Base-by-base conservation (phyloP, 2,113 vertebrate species). In the Pygoscelis antarcticus region DNA sequence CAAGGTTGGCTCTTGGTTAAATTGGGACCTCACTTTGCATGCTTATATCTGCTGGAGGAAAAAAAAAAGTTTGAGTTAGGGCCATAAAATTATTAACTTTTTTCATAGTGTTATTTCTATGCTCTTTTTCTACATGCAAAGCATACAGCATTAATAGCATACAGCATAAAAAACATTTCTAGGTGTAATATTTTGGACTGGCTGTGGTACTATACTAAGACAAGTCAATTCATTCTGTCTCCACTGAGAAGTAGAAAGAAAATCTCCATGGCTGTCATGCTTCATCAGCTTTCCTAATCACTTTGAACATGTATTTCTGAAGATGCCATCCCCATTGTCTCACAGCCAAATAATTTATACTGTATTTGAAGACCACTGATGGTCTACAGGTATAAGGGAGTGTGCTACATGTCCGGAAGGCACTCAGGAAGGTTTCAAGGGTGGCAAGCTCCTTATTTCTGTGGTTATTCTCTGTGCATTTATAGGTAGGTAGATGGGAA, bases 1-100 rank as follows among this genome's bases (percentile, higher is more conserved):
- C 90, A 85, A 52, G 70, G 22, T 65, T 95, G 84, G 77, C 74
- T 94, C 74, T 64, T 94, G 78, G 70, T 72, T 95, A 91, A 89
- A 93, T 49, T 96, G 66, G 54, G 74, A 93, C 74, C 82, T 5
- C 61, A 55, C 74, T 94, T 93, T 32, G 47, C 47, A 65, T 36
- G 65, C 70, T 80, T 84, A 66, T 4, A 2, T 84, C 84, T 96
- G 84, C 54, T 94, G 70, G 36, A 61, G 38, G 60, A 6, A 22
- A 58, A 70, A 52, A 54, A 57, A 34, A 46, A 70, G 29, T 62
- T 80, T 61, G 55, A 78, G 29, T 14, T 81, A 30, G 17, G 55
- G 23, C 80, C 60, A 64, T 89, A 61, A 78, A 81, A 86, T 61
- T 10, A 83, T 80, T 70, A 83, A 57, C 16, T 84, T 83, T 61